Evolutionary conservation across 2,888 invertebrate genomes (phyloP).

Genomic region (Thymelicus acteon): DNA sequence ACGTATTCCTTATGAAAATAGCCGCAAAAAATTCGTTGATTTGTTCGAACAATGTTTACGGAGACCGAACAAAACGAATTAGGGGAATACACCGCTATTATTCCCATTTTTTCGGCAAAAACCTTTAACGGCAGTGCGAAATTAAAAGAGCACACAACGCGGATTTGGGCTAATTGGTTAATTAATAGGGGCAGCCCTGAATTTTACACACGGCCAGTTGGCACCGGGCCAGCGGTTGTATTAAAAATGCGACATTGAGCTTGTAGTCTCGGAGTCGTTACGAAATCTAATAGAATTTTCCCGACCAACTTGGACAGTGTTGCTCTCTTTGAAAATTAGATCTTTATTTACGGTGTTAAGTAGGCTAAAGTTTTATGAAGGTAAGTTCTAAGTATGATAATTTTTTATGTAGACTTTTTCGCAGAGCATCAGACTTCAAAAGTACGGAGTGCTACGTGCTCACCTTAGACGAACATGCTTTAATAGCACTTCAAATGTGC

Average conservation of each 20-base stretch:
- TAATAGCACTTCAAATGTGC: slow-evolving; percentile 5
- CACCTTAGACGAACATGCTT: background rate
- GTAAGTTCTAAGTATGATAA: background rate
- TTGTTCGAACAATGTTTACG: slow-evolving; percentile 54
- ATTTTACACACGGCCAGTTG: slow-evolving; percentile 71
- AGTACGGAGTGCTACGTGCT: background rate
- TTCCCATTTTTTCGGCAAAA: slow-evolving; percentile 58
- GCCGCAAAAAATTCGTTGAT: slow-evolving; percentile 52
- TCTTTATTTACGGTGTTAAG: slow-evolving; percentile 23
- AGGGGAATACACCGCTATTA: slow-evolving; percentile 57
- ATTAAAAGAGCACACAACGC: slow-evolving; percentile 73
- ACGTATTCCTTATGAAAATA: slow-evolving; percentile 51
- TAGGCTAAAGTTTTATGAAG: slow-evolving; percentile 12
- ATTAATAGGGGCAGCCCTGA: slow-evolving; percentile 74
- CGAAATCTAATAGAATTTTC: slow-evolving; percentile 33
- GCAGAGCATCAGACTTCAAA: slow-evolving; percentile 2
- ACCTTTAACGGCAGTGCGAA: slow-evolving; percentile 64
- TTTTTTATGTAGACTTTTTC: slow-evolving; percentile 14
- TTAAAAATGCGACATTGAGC: slow-evolving; percentile 55
- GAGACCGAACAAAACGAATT: slow-evolving; percentile 58
- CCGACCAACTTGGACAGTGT: slow-evolving; percentile 17
- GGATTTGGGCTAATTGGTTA: slow-evolving; percentile 79
- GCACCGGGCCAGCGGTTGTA: slow-evolving; percentile 66
- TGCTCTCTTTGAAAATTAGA: slow-evolving; percentile 16
- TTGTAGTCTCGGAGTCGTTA: slow-evolving; percentile 13